Base-by-base conservation (phyloP, 2,888 invertebrate species). In the Oligia latruncula region DNA sequence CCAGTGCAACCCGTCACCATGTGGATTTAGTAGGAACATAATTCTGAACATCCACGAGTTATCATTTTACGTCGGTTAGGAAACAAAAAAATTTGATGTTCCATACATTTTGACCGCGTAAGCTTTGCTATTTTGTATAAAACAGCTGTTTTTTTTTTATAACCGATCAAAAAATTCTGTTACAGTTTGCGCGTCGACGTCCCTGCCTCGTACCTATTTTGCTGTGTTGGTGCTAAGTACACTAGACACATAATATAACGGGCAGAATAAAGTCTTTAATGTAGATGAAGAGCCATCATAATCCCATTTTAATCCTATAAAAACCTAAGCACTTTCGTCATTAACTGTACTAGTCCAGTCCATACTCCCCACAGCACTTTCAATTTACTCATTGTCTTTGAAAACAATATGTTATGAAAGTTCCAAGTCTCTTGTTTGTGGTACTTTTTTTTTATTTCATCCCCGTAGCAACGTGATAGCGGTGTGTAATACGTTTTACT, bases 331-430 rank as follows among this genome's bases (percentile, higher is more conserved):
- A 78, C 87, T 89, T 86, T 46, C 11, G 71, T 78, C 4, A 11
- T 40, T n/a, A 52, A 73, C 64, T 71, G 83, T 88, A 88, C 82
- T 13, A 73, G 46, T 62, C 73, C 73, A 80, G 84, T 75, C 60
- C n/a, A 60, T 65, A 71, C 74, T 55, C 58, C 80, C 64, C 78
- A 70, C 83, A 82, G 90, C 88, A 89, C 91, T 93, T 93, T 92
- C 91, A 92, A 93, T 93, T 91, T 90, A 82, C 81, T 89, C 90
- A 92, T 93, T 93, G 92, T 93, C 91, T 92, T 90, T 90, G 88
- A 85, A 88, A 91, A 92, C 91, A 92, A 90, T 89, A 89, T 90
- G 87, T 87, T 90, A 89, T 90, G 90, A 90, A 91, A 91, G 89
- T 86, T 84, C 72, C 66, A 60, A 71, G 67, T 52, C 66, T 70